A percentile compares a stretch with the other conserved stretches of the same genome.
phyloP scores from a whole-genome alignment of 2,888 invertebrate species.

The Onthophagus sagittarius region DNA sequence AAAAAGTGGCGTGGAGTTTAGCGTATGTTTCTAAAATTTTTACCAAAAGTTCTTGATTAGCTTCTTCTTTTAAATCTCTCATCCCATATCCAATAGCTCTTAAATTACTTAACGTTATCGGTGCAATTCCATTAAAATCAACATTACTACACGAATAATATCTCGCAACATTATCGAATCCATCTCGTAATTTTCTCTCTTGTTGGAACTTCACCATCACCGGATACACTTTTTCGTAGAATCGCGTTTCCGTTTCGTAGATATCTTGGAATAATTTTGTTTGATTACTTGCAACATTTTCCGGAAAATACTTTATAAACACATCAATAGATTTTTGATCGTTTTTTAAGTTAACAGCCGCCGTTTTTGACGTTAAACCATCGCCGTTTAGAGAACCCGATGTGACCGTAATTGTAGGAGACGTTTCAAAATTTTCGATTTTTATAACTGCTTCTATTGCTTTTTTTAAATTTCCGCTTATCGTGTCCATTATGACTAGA shows the following conservation, averaged over 20 bases:
- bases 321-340: not conserved
- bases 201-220: conserved; percentile 2
- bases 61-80: not conserved
- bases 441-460: not conserved
- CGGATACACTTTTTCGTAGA: conserved; percentile 15
- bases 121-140: not conserved
- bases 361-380: conserved; percentile 13
- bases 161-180: conserved; percentile 9
- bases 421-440: not conserved
- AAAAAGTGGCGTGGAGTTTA: conserved; percentile 13
- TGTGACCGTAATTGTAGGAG: not conserved
- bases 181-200: not conserved
- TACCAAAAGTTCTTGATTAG: conserved; percentile 4
- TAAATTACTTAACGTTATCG: conserved; percentile 4
- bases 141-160: conserved; percentile 7
- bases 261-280: not conserved
- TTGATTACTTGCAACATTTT: not conserved
- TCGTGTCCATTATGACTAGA: not conserved
- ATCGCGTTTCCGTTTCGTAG: conserved; percentile 9
- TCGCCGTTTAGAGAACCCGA: conserved; percentile 12
- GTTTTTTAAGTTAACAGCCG: not conserved
- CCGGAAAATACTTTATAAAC: conserved; percentile 13
- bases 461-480: not conserved
- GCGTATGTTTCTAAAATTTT: conserved; percentile 7
- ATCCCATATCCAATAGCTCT: not conserved